These are phyloP conservation scores for Pteropus rufus DNA, from an alignment of 2,797 vertebrate genomes.

Conservation along the genomic window DNA sequence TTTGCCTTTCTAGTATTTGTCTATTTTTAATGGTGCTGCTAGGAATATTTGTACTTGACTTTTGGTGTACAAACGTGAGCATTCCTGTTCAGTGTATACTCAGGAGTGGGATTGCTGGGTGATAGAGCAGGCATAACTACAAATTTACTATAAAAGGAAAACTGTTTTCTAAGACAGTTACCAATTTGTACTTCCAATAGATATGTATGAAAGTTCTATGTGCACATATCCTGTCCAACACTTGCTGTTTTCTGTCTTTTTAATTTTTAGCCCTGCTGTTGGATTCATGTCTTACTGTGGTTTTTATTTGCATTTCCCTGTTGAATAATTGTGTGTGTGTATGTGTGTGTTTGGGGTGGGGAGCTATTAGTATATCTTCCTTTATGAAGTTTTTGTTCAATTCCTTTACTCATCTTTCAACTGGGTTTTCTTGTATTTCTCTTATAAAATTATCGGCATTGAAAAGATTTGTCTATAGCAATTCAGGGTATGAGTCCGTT, in stretches of 20 bases:
- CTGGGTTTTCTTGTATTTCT: not conserved
- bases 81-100: not conserved
- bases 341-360: not conserved
- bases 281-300: not conserved
- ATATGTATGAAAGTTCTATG: not conserved
- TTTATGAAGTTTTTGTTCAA: not conserved
- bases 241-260: not conserved
- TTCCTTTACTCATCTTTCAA: slow-evolving; percentile 11
- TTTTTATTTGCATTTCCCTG: slow-evolving; percentile 5
- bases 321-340: not conserved
- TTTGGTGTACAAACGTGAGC: not conserved
- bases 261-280: not conserved
- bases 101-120: not conserved
- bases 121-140: not conserved
- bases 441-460: not conserved
- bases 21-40: not conserved
- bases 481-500: not conserved
- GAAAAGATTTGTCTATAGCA: not conserved
- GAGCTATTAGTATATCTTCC: not conserved
- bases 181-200: not conserved
- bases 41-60: not conserved
- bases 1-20: not conserved
- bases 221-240: not conserved
- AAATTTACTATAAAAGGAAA: not conserved
- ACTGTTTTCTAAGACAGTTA: not conserved